These are phyloP conservation scores for Allobates femoralis DNA, from an alignment of 2,797 vertebrate genomes.

Conservation along the genomic window DNA sequence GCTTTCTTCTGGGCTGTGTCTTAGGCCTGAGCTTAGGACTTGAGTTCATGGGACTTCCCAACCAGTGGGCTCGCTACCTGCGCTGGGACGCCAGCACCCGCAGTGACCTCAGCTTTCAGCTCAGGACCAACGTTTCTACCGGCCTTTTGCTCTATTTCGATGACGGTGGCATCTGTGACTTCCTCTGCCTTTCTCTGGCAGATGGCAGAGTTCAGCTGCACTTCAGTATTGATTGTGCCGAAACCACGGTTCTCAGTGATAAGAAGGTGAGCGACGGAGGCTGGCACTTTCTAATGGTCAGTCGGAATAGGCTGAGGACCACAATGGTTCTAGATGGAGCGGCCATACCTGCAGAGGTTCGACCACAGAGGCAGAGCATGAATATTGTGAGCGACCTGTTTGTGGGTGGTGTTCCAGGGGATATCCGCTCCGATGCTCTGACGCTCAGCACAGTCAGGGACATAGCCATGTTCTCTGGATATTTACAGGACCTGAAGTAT, in stretches of 20 bases:
- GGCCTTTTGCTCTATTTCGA: slow-evolving; percentile 95
- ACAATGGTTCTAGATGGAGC: slow-evolving; percentile 88
- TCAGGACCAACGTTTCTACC: slow-evolving; percentile 90
- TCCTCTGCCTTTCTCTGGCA: slow-evolving; percentile 85
- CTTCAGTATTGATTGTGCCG: slow-evolving; percentile 93
- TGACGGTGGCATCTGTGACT: slow-evolving; percentile 94
- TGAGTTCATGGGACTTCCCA: slow-evolving; percentile 93
- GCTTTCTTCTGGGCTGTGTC: slow-evolving; percentile 85
- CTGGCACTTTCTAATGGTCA: slow-evolving; percentile 92
- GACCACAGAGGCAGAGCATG: slow-evolving; percentile 90
- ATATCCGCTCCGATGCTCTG: slow-evolving; percentile 88
- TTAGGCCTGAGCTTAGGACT: slow-evolving; percentile 85
- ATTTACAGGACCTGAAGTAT: slow-evolving; percentile 91
- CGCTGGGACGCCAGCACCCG: slow-evolving; percentile 95
- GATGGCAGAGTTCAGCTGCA: slow-evolving; percentile 88
- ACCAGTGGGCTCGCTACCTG: slow-evolving; percentile 94
- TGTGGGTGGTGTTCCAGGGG: slow-evolving; percentile 88
- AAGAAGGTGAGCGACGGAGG: slow-evolving; percentile 89
- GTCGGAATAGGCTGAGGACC: slow-evolving; percentile 86
- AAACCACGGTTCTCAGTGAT: slow-evolving; percentile 83
- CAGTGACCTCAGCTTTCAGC: slow-evolving; percentile 93
- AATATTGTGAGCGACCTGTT: slow-evolving; percentile 96
- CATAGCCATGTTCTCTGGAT: slow-evolving; percentile 87
- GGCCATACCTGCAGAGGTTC: slow-evolving; percentile 85
- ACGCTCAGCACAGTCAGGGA: slow-evolving; percentile 86